Percentiles rank a stretch among this genome's conserved stretches.
Evolutionary conservation across 1,140 invertebrate genomes (phyloP).

Genomic region (Leptonema lineaticorne): DNA sequence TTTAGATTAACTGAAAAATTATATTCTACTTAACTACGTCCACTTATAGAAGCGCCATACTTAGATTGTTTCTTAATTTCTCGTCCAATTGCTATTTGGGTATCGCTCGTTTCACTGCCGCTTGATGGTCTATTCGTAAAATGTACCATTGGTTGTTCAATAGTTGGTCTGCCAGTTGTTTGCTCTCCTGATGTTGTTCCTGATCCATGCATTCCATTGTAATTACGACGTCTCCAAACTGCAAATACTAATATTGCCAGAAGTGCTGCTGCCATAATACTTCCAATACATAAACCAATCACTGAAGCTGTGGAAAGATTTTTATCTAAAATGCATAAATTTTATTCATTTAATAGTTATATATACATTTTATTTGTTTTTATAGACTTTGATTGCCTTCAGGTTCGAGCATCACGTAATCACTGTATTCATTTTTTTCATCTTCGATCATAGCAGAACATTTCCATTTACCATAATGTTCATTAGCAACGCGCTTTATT

Average conservation of each 20-base stretch:
- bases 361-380: background rate
- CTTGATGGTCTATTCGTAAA: background rate
- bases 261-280: conserved; percentile 15
- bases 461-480: conserved; percentile 32
- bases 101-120: conserved; percentile 22
- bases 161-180: background rate
- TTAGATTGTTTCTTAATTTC: conserved; percentile 9
- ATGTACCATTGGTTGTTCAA: background rate
- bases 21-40: background rate
- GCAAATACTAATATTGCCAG: conserved; percentile 6
- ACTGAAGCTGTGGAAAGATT: conserved; percentile 31
- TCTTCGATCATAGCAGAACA: conserved; percentile 33
- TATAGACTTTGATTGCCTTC: conserved; percentile 15
- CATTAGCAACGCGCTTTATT: conserved; percentile 13
- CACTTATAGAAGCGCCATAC: background rate
- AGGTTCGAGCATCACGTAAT: conserved; percentile 21
- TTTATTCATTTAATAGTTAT: too few relatives aligned
- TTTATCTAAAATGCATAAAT: conserved; percentile 31
- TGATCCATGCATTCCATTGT: background rate
- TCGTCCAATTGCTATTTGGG: conserved; percentile 14
- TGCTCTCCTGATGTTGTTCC: background rate
- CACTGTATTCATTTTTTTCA: conserved; percentile 28
- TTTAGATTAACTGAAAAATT: background rate
- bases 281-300: conserved; percentile 27
- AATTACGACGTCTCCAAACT: conserved; percentile 21